Base-by-base conservation (phyloP, 2,888 invertebrate genomes). In the Pristionchus japonicus region DNA sequence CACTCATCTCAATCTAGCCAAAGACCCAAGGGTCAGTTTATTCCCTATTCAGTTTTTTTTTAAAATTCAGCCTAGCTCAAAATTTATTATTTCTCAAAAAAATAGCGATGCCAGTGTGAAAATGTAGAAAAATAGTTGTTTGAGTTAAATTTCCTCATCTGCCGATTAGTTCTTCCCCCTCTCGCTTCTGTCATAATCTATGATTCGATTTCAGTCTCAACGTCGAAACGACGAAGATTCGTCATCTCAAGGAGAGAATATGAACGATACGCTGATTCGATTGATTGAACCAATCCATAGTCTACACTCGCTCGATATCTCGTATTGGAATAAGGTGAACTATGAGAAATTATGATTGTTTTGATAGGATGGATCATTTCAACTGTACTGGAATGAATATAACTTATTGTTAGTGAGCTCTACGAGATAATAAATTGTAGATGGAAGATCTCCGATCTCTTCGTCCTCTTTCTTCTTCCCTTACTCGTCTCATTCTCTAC, bases 401-500 rank as follows among this genome's bases (percentile, higher is more conserved):
- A 52, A 15, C 4, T 20, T 6, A 27, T 27, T 17, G 37, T 13
- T 84, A 20, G 37, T 49, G 11, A 20, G 27, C 34, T 9, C 20
- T 52, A 52, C 6, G 3, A 43, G 1, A 40, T 23, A 40, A n/a
- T 67, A n/a, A 52, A 83, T 9, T 89, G 67, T 57, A 90, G 88
- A 95, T 96, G 37, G 96, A 96, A n/a, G 96, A 96, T 89, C 96
- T 97, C 89, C 96, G 96, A 93, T 97, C 96, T 94, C 95, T 97
- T 47, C 95, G 95, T 87, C 96, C 96, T 91, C 95, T 97, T 91
- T 96, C 96, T 49, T 96, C 96, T 93, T 91, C 91, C 13, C 95
- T 98, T 90, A 95, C 96, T 37, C 97, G 97, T 2, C 95, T 98
- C 27, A 96, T 97, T 91, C 95, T 98, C 82, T 97, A 97, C 94